A percentile compares a stretch with the other conserved stretches of the same genome.
Conservation (phyloP, 2,888 invertebrate species). For the Himalopsyche anomala region DNA sequence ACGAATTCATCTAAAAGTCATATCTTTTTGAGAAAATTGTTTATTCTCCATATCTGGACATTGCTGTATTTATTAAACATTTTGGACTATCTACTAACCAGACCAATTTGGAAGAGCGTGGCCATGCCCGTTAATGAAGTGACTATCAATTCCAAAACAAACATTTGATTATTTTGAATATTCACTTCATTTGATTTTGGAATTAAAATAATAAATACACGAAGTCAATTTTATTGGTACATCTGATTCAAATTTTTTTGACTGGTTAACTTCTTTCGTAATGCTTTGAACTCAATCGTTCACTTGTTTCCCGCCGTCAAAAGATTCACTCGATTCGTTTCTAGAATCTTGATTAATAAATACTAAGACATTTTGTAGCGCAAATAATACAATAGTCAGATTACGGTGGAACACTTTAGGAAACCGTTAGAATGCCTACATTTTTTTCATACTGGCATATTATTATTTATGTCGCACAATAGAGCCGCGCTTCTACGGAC, state of each 20-base stretch:
- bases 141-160: too few relatives aligned
- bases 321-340: background rate
- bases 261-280: background rate
- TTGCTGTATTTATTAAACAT: too few relatives aligned
- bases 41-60: too few relatives aligned
- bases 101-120: too few relatives aligned
- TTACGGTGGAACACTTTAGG: constrained; percentile 1
- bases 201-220: too few relatives aligned
- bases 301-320: constrained; percentile 21
- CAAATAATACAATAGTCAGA: constrained; percentile 42
- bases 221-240: background rate
- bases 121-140: too few relatives aligned
- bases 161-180: too few relatives aligned
- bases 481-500: constrained; percentile 13
- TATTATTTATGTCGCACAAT: constrained; percentile 39
- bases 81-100: too few relatives aligned
- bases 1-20: too few relatives aligned
- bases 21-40: too few relatives aligned
- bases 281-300: background rate
- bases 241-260: background rate
- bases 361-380: constrained; percentile 4
- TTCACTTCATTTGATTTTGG: too few relatives aligned
- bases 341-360: constrained; percentile 35
- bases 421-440: constrained; percentile 37
- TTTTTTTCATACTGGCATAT: background rate